Evolutionary conservation across 92 coral and sea anemone species (phyloP).

Genomic region (Desmophyllum pertusum): DNA sequence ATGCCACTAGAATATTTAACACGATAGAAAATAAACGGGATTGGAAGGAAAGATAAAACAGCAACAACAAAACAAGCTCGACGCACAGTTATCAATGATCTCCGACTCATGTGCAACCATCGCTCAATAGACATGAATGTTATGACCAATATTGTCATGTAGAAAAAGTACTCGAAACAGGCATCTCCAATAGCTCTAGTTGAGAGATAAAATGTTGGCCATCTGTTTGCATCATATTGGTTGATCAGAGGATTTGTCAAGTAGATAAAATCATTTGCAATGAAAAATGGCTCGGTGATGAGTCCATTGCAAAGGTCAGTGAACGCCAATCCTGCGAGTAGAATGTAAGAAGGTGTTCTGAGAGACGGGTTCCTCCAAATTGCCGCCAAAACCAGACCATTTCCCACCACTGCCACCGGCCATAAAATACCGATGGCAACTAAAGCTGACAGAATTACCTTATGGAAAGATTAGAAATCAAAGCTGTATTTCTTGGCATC

Average conservation of each 20-base stretch:
- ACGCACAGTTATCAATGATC: not conserved
- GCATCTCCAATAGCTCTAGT: not conserved
- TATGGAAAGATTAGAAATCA: not conserved
- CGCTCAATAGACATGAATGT: slow-evolving; percentile 17
- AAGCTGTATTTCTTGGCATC: not conserved
- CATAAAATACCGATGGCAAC: not conserved
- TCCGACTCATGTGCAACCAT: slow-evolving; percentile 17
- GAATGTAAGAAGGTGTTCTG: slow-evolving; percentile 3
- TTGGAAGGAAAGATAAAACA: not conserved
- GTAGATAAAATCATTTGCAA: not conserved
- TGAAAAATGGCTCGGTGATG: not conserved
- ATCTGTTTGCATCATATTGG: too few species aligned
- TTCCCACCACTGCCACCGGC: slow-evolving; percentile 11
- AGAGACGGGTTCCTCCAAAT: slow-evolving; percentile 2
- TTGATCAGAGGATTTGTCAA: not conserved
- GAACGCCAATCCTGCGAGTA: slow-evolving; percentile 13
- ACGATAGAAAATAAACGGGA: not conserved
- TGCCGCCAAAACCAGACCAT: slow-evolving; percentile 3
- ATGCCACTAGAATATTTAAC: too few species aligned
- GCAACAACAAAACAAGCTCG: not conserved
- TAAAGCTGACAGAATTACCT: not conserved
- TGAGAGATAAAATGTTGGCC: not conserved
- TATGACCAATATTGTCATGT: not conserved
- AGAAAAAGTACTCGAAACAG: not conserved
- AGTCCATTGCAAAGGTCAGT: slow-evolving; percentile 25